phyloP scores from a whole-genome alignment of 1,140 invertebrate species.

The Lepidurus packardi region DNA sequence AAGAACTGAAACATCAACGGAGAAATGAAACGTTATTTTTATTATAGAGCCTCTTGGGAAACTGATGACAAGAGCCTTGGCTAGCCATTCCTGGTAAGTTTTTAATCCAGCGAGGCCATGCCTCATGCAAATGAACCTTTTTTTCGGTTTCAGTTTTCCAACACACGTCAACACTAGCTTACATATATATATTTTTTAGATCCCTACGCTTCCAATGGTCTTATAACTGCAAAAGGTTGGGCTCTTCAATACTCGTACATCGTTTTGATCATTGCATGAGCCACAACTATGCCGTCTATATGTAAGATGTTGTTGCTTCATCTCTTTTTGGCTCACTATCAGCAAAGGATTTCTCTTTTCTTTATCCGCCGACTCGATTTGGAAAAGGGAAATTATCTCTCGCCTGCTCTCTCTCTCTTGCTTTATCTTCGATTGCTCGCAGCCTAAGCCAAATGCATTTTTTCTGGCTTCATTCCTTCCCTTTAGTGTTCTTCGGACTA shows the following conservation, averaged over 20 bases:
- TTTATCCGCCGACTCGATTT: no score
- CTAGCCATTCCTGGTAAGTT: background rate
- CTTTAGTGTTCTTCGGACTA: no score
- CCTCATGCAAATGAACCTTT: background rate
- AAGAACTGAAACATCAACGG: background rate
- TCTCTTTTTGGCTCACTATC: slow-evolving; percentile 13
- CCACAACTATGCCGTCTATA: background rate
- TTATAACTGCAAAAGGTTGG: slow-evolving; percentile 17
- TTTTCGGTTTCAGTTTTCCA: background rate
- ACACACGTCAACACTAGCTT: background rate
- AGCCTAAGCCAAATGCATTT: no score
- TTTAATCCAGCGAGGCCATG: background rate
- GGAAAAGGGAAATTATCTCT: no score
- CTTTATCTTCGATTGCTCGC: no score
- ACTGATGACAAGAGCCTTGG: slow-evolving; percentile 15
- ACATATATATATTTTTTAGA: background rate
- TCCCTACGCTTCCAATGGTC: no score
- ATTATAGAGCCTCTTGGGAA: slow-evolving; percentile 18
- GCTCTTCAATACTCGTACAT: slow-evolving; percentile 11
- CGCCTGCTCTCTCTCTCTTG: no score
- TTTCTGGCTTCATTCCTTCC: no score
- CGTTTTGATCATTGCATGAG: background rate
- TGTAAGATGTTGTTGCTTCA: background rate
- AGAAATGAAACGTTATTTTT: slow-evolving; percentile 4
- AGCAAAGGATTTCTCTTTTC: background rate